Evolutionary conservation across 2,113 vertebrate genomes (phyloP), one percentile per base, ranked within the genome.

Genomic region (Sus scrofa): DNA sequence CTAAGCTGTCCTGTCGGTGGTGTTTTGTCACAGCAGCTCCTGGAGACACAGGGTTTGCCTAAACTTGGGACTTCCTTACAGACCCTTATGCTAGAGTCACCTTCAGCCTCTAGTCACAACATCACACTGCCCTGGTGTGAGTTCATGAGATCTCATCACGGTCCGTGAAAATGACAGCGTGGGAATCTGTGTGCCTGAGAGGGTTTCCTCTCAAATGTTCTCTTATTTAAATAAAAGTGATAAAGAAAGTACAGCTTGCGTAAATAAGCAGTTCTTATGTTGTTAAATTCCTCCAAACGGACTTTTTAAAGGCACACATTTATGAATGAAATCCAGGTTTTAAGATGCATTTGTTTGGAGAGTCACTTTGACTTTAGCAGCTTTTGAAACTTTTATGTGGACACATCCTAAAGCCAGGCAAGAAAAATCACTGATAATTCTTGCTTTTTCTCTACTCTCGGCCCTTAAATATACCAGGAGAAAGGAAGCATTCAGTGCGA

Each of bases 391-490:
- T 10, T 14, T 14, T 0, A 0, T 0, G 15, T 15, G 75, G n/a
- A 27, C 0, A 0, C 3, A 0, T 1, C 30, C 27, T 32, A 2
- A 1, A 0, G 11, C 27, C 0, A 0, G 7, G 2, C 58, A 1
- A 8, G 37, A 30, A 24, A 18, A 19, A 3, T 1, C n/a, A 0
- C 14, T 0, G 18, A 16, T 15, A 6, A 3, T 1, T n/a, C 4
- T 34, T 7, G 67, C 62, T 30, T 12, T 30, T 60, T 62, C 30
- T 37, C 6, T 3, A 18, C 34, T 9, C 81, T 30, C 0, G 30
- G 24, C 27, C 2, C 37, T 19, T 0, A 6, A 3, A 0, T 4
- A 4, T 0, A 5, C 52, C 6, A 0, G n/a, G 0, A 0, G 18
- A 13, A 70, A 60, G 26, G n/a, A 2, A n/a, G 52, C 6, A 3